Evolutionary conservation across 2,113 vertebrate species (phyloP), one percentile per base, ranked within the genome.

Genomic region (Herpailurus yagouaroundi): DNA sequence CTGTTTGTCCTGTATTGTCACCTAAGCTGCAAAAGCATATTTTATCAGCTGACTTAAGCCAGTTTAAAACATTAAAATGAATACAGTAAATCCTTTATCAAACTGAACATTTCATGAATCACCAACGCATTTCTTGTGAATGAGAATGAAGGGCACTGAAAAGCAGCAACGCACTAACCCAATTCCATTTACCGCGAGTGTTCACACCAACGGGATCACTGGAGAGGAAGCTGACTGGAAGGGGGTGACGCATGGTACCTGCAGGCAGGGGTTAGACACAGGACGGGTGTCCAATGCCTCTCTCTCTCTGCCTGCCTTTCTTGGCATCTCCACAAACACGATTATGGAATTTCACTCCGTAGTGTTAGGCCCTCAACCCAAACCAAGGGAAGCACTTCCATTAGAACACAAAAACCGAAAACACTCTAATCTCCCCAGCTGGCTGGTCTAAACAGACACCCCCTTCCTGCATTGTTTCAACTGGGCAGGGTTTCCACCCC

Each of bases 101-200:
- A 96, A 63, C 25, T 41, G 84, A 66, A 80, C 95, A 80, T 93
- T 96, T 93, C 92, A 52, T 89, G 89, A 98, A 91, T 96, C 89
- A 83, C 57, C 98, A 95, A 97, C 94, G 89, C 96, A 64, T 89
- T 98, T 98, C 94, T 97, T 92, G 80, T 60, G 89, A 84, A 91
- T 86, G 89, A 85, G 84, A 95, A 76, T 87, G 74, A 80, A 95
- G 95, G 97, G 97, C 88, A 71, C 55, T 96, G 96, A 94, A 96
- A 68, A 83, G 93, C 95, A 96, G 92, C 80, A 79, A 38, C 6
- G 55, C 85, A 71, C 89, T 90, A 91, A 55, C 80, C 64, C 90
- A 95, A 41, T 18, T 66, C 88, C 57, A 74, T 92, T 66, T 38
- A 71, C 52, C 92, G 85, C 5, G 4, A 57, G 38, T 3, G 25